Base-by-base conservation (phyloP, 1,140 invertebrate genomes). In the Musca domestica region DNA sequence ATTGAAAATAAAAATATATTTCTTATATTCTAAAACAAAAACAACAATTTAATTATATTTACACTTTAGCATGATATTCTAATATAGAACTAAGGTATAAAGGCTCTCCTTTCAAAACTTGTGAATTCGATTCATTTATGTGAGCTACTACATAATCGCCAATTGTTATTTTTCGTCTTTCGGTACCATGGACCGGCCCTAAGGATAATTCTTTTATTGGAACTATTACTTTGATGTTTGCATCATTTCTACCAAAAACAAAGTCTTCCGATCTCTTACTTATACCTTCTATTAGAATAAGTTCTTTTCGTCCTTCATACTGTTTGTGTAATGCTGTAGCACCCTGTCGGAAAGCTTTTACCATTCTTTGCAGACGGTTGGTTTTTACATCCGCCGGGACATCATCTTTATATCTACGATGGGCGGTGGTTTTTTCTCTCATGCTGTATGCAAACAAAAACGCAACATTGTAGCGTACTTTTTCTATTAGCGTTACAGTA, bases 371-470 rank as follows among this genome's bases (percentile, higher is more conserved):
- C 10, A 92, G 79, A 63, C 96, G 83, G 9, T 86, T 72, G 41
- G 85, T 84, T 83, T 98, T 98, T 0, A 93, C 85, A 7, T 87
- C 82, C 5, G 85, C 69, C 0, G 91, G 88, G 0, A 99, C 90
- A 83, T 98, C 89, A 83, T 99, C 96, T 74, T 86, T 81, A 71
- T 91, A 90, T 58, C 91, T 83, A 67, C 92, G 88, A 83, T 95
- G 89, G 3, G 96, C 96, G 65, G 91, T 88, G 2, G 96, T 98
- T 89, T 96, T 98, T 89, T 96, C 91, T 82, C 96, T 86, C 93
- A 98, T 95, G 76, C 95, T 98, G 81, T 98, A 99, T 0, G 91
- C 87, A 82, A 96, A 99, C 34, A 95, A 81, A 82, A 87, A 99
- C 1, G 92, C 92, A 67, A 88, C 88, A 73, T 92, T 91, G 80